These are phyloP conservation scores for Trachelus tabidus DNA, from an alignment of 2,888 invertebrate species.

Conservation along the genomic window DNA sequence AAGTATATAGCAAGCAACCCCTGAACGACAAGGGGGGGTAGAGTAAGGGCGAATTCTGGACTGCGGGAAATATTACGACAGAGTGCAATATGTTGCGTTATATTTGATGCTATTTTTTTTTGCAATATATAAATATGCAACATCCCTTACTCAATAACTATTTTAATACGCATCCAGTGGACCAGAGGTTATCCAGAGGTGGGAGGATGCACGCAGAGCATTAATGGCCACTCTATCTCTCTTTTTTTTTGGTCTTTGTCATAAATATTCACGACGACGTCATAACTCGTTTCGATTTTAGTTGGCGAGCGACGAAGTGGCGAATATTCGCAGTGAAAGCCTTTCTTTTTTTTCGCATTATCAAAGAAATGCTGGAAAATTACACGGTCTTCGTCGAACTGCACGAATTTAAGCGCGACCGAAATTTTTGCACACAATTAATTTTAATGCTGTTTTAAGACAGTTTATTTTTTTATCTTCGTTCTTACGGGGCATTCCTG, in stretches of 20 bases:
- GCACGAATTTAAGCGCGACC: too few species aligned
- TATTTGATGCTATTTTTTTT: not conserved
- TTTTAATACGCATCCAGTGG: not conserved
- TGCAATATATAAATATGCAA: not conserved
- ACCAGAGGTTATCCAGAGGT: not conserved
- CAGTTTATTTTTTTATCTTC: too few species aligned
- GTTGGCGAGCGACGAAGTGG: not conserved
- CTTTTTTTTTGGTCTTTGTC: not conserved
- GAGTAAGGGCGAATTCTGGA: not conserved
- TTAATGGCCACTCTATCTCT: not conserved
- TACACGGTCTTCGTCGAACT: not conserved
- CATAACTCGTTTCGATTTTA: not conserved
- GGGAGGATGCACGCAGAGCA: not conserved
- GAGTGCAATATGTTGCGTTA: not conserved
- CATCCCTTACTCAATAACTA: not conserved
- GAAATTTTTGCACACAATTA: too few species aligned
- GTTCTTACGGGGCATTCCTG: too few species aligned
- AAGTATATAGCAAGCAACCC: not conserved
- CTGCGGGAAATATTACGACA: not conserved
- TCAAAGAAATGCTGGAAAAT: not conserved
- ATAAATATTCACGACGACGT: not conserved
- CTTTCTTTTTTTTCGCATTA: not conserved
- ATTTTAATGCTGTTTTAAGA: too few species aligned
- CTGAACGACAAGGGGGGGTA: not conserved
- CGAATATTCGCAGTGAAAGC: not conserved